These are phyloP conservation scores for Phallusia fumigata DNA, from an alignment of 23 tunicate genomes.

Conservation along the genomic window DNA sequence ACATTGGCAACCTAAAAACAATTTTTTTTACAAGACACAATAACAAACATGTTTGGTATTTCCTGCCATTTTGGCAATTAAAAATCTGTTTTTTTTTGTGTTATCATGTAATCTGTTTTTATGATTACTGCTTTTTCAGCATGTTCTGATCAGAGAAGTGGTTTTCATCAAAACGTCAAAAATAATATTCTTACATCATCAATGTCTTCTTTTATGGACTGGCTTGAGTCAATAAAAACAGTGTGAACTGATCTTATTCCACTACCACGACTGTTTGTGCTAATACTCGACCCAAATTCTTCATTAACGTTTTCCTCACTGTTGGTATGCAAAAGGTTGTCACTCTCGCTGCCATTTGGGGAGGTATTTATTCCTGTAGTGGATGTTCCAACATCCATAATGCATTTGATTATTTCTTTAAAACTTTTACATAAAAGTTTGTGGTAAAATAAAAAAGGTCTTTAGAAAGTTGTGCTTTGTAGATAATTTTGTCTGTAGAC, in stretches of 20 bases:
- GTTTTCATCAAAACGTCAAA: too few relatives aligned
- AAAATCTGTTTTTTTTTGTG: too few relatives aligned
- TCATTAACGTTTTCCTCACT: neutral
- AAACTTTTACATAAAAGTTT: too few relatives aligned
- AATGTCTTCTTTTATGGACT: neutral
- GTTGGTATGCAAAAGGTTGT: neutral
- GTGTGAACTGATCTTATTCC: neutral
- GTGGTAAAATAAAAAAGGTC: too few relatives aligned
- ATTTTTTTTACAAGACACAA: too few relatives aligned
- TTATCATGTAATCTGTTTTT: too few relatives aligned
- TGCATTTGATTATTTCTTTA: neutral
- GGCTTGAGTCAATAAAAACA: neutral
- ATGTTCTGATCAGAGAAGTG: too few relatives aligned
- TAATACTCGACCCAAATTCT: neutral
- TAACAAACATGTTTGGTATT: too few relatives aligned
- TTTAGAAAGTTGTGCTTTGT: too few relatives aligned
- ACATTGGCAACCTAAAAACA: neutral
- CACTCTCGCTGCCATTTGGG: neutral
- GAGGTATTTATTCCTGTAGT: neutral
- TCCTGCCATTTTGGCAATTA: too few relatives aligned
- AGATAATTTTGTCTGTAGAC: too few relatives aligned
- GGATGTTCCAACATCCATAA: neutral
- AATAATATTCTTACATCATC: neutral
- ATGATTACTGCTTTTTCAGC: too few relatives aligned
- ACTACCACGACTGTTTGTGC: neutral